Base-by-base conservation (phyloP, 2,888 invertebrate genomes). In the Eupithecia pulchellata region DNA sequence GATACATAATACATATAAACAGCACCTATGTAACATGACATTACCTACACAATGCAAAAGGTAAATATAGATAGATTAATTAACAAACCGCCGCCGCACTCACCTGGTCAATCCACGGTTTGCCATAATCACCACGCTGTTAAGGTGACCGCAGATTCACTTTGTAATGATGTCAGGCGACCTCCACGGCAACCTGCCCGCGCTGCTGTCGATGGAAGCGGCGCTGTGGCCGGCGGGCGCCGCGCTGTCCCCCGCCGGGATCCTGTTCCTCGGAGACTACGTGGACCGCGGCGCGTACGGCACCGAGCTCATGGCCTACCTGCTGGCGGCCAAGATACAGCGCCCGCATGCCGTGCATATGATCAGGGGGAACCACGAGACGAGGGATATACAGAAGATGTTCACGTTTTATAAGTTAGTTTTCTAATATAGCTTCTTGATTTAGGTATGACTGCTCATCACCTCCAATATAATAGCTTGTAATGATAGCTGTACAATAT, bases 191-290 rank as follows among this genome's bases (percentile, higher is more conserved):
- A 97, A 97, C 86, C 95, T 96, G 74, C 87, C 91, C 11, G 97
- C 97, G 77, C 89, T 97, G 39, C 90, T 96, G 9, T 93, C 95
- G 64, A 96, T 97, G 91, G 97, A 97, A 86, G 93, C 95, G 72
- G 94, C 95, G 0, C 88, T 97, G 17, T 97, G 97, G 97, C 93
- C 96, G 25, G 90, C 96, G 71, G 97, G 97, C 0, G 95, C 96
- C 0, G 91, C 95, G 9, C 88, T 97, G 60, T 95, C 95, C 13
- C 96, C 97, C 0, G 95, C 95, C 5, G 94, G 93, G 25, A 89
- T 97, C 70, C 90, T 97, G 9, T 97, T 97, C 86, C 94, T 97
- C 0, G 97, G 97, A 0, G 97, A 97, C 89, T 97, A 96, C 86
- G 97, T 97, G 29, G 97, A 97, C 88, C 92, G 97, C 74, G 97